These are phyloP conservation scores for Polietes domitor DNA, from an alignment of 2,888 invertebrate genomes.

Conservation along the genomic window DNA sequence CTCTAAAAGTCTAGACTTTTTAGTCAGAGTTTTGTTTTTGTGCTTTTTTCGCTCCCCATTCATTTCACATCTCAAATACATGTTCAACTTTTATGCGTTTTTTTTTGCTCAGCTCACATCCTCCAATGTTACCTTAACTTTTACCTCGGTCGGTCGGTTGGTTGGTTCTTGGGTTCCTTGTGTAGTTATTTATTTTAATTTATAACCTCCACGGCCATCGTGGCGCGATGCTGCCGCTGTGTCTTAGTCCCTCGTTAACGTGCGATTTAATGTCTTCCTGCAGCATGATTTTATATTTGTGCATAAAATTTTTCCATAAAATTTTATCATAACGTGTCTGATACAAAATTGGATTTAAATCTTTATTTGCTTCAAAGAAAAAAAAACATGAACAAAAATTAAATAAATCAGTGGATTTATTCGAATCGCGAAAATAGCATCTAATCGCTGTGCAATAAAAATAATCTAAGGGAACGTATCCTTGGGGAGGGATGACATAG, in stretches of 20 bases:
- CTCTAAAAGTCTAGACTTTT: conserved; percentile 10
- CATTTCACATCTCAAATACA: conserved; percentile 12
- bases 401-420: no score
- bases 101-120: background rate
- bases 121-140: conserved; percentile 12
- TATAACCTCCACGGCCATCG: background rate
- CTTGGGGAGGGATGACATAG: no score
- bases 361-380: no score
- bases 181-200: conserved; percentile 26
- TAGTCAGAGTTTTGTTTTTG: background rate
- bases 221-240: background rate
- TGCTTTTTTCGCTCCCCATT: background rate
- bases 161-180: background rate
- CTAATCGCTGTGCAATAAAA: no score
- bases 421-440: no score
- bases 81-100: conserved; percentile 4
- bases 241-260: background rate
- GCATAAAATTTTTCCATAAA: background rate
- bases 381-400: no score
- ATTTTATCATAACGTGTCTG: background rate
- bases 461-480: no score
- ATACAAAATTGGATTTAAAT: background rate
- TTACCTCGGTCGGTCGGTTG: background rate
- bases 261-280: conserved; percentile 8
- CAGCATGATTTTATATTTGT: background rate